A percentile compares a stretch with the other conserved stretches of the same genome.
Evolutionary conservation across 2,113 vertebrate genomes (phyloP).

Genomic region (Dissostichus mawsoni): DNA sequence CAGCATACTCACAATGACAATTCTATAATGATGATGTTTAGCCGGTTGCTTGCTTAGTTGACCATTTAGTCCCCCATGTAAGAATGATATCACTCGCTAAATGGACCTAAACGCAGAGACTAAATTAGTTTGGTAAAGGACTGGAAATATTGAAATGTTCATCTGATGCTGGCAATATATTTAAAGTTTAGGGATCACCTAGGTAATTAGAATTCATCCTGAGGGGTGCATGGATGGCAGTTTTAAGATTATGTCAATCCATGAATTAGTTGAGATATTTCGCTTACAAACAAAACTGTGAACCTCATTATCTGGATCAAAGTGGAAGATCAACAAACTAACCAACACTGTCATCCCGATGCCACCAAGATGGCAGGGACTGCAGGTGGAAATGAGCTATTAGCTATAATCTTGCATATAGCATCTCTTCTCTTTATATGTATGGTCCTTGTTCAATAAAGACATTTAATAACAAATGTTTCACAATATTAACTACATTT

Average conservation of each 20-base stretch:
- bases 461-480: too few relatives aligned
- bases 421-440: too few relatives aligned
- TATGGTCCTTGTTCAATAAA: too few relatives aligned
- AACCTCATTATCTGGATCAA: neutral
- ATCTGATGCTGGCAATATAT: neutral
- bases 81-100: neutral
- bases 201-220: neutral
- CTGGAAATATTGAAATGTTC: neutral
- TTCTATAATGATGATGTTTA: neutral
- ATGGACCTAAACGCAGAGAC: neutral
- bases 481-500: too few relatives aligned
- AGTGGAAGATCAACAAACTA: too few relatives aligned
- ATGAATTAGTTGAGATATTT: slow-evolving; percentile 2
- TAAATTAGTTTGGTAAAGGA: neutral
- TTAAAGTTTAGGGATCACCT: neutral
- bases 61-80: neutral
- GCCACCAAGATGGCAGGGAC: neutral
- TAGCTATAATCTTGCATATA: too few relatives aligned
- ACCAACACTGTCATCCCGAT: neutral
- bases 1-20: neutral
- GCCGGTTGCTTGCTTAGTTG: neutral
- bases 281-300: neutral
- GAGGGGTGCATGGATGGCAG: neutral
- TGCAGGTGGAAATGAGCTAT: too few relatives aligned
- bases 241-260: neutral